Evolutionary conservation across 2,888 invertebrate species (phyloP).

Genomic region (Drosophila phalerata): DNA sequence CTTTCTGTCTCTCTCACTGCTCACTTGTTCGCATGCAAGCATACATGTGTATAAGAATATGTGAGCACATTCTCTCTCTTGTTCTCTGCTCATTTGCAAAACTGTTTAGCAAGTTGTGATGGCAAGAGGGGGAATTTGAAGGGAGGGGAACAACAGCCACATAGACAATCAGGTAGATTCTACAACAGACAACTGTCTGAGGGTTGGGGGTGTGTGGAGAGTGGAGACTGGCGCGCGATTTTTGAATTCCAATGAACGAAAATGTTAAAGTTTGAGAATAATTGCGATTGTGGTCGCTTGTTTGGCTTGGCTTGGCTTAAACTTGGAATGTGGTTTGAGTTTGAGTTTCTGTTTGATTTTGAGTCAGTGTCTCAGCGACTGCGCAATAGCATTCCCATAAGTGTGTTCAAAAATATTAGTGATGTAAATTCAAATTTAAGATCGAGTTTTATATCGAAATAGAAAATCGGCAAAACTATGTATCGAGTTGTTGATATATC

Average conservation of each 20-base stretch:
- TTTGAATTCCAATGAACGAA: constrained; percentile 72
- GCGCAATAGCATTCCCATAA: constrained; percentile 54
- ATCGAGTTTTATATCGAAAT: too few species aligned
- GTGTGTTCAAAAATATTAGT: neutral
- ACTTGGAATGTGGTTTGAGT: constrained; percentile 52
- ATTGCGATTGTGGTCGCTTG: constrained; percentile 56
- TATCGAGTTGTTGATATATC: too few species aligned
- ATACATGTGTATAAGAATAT: neutral
- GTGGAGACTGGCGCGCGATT: constrained; percentile 56
- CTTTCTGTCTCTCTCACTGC: constrained; percentile 1
- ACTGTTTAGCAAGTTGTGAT: constrained; percentile 21
- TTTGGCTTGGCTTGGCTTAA: constrained; percentile 4
- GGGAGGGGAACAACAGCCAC: constrained; percentile 27
- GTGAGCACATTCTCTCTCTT: constrained; percentile 1
- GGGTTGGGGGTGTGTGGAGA: constrained; percentile 1
- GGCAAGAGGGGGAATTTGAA: neutral
- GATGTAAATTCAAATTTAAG: too few species aligned
- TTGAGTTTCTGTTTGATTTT: constrained; percentile 11
- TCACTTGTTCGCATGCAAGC: constrained; percentile 29
- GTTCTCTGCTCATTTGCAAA: constrained; percentile 46
- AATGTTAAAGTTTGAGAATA: constrained; percentile 81
- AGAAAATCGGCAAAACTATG: too few species aligned
- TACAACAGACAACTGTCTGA: constrained; percentile 26
- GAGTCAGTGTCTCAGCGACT: constrained; percentile 65
- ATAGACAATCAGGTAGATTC: constrained; percentile 60